Conservation (phyloP, 2,888 invertebrate genomes). For the Ypsolopha scabrella region DNA sequence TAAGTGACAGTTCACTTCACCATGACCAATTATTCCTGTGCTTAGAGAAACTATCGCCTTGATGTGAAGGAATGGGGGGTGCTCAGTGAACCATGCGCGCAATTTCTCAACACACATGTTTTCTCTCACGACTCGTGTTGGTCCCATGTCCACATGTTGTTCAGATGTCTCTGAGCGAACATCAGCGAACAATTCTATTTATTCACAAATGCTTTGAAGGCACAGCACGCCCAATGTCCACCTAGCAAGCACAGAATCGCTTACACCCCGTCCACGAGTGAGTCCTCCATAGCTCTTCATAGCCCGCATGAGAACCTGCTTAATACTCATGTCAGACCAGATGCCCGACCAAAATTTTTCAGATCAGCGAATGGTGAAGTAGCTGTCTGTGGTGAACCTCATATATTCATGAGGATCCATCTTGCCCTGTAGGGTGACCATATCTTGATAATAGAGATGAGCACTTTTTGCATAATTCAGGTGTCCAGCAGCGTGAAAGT, state of each 20-base stretch:
- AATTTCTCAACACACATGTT: not conserved
- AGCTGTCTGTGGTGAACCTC: not conserved
- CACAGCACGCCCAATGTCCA: not conserved
- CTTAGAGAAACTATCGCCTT: not conserved
- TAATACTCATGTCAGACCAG: constrained; percentile 12
- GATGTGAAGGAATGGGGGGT: not conserved
- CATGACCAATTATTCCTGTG: not conserved
- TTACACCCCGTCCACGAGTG: not conserved
- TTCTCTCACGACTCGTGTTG: not conserved
- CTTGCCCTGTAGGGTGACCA: not conserved
- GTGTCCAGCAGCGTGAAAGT: constrained; percentile 25
- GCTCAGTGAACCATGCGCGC: not conserved
- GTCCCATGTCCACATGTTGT: not conserved
- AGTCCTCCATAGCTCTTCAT: constrained; percentile 3
- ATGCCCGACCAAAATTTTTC: constrained; percentile 5
- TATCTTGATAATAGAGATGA: not conserved
- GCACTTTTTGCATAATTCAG: constrained; percentile 9
- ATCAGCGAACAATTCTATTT: constrained; percentile 10
- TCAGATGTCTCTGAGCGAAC: constrained; percentile 4
- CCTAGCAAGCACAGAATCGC: not conserved
- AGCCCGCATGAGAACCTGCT: constrained; percentile 9
- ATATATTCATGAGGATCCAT: not conserved
- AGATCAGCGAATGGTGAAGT: constrained; percentile 7
- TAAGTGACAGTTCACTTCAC: not conserved
- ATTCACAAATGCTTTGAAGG: not conserved